Evolutionary conservation across 2,888 invertebrate species (phyloP).

Genomic region (Ectobius pallidus): DNA sequence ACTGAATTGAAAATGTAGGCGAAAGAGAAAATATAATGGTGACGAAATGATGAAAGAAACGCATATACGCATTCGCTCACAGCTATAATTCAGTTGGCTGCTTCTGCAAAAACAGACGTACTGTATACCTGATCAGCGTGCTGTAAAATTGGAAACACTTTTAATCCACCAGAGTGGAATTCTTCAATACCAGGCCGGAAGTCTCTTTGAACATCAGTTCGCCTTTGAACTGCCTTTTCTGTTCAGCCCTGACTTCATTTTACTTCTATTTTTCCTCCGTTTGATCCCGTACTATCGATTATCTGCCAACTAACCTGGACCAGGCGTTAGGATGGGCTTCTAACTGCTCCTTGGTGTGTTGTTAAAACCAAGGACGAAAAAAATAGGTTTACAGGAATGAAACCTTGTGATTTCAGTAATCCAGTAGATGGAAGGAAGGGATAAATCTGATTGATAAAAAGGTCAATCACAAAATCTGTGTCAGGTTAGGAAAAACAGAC

Average conservation of each 20-base stretch:
- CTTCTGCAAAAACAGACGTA: too few species aligned
- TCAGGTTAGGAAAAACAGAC: too few species aligned
- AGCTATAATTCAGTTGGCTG: too few species aligned
- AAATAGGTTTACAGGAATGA: too few species aligned
- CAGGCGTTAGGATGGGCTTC: neutral
- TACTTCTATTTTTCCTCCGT: neutral
- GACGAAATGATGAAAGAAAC: too few species aligned
- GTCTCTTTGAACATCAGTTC: neutral
- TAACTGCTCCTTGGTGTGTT: neutral
- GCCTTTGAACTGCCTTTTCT: neutral
- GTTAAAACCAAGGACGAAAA: neutral
- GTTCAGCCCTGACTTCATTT: neutral
- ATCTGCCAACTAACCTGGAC: neutral
- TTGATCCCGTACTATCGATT: neutral
- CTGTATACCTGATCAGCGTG: too few species aligned
- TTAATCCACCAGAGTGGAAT: neutral
- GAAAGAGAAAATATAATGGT: too few species aligned
- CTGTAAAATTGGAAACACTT: neutral
- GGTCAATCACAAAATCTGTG: too few species aligned
- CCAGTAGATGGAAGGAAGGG: neutral
- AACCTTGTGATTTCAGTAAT: too few species aligned
- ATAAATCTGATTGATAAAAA: too few species aligned
- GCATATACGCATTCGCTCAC: too few species aligned
- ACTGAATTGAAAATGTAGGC: too few species aligned
- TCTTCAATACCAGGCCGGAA: neutral